Base-by-base conservation (phyloP, 2,888 invertebrate species). In the Drosophila meridiana region DNA sequence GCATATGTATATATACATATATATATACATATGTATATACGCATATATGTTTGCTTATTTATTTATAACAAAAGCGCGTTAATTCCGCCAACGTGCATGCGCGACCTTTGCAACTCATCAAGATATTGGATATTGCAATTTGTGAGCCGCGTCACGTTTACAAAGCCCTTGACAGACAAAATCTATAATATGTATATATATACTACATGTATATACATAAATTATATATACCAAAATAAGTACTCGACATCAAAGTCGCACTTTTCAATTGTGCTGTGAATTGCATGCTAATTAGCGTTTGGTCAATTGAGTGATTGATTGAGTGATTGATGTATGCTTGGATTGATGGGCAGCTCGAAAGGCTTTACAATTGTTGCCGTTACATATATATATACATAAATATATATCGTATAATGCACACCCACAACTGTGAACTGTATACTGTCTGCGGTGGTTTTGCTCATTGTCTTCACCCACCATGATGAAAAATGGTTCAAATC, bases 231-330 rank as follows among this genome's bases (percentile, higher is more conserved):
- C 43, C 32, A 11, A 20, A 58, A 65, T 40, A 72, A 69, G 80
- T 30, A 32, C 28, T 61, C 80, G 83, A 78, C 88, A 87, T 71
- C 83, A 76, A 85, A 78, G 64, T 73, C 69, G 47, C 52, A 34
- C 57, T 70, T 64, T 73, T 78, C 83, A 80, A 87, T 87, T 83
- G 83, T 78, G 78, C 59, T 64, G 52, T 87, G 87, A 74, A 86
- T 88, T 76, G 84, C 88, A 86, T 88, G 83, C 89, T 84, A 86
- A 84, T 88, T 88, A 86, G 69, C 40, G 40, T 64, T 76, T 72
- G 76, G 57, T 26, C 59, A 45, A 61, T 53, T 80, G 82, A 83
- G 60, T 78, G 82, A 82, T 65, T 76, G 84, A 74, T 52, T 36
- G 85, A 47, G n/a, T 59, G 69, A 75, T 64, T 74, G 66, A 74